Evolutionary conservation across 2,888 invertebrate genomes (phyloP).

Genomic region (Ophion obscuratus): DNA sequence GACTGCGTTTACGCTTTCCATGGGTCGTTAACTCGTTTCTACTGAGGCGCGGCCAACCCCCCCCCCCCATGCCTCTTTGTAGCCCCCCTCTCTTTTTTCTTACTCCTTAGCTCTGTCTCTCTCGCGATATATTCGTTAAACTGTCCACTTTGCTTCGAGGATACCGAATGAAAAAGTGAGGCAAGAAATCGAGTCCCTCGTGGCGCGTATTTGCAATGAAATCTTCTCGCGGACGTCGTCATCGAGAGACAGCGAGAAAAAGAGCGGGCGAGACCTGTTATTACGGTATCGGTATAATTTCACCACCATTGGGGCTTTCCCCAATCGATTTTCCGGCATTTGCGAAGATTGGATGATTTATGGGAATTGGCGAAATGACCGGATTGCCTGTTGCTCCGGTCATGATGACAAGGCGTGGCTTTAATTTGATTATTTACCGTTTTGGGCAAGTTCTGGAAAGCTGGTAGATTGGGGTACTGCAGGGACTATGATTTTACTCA

Average conservation of each 20-base stretch:
- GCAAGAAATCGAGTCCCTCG: slow-evolving; percentile 32
- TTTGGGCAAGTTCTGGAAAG: not conserved
- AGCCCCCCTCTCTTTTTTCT: slow-evolving; percentile 11
- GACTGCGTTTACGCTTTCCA: slow-evolving; percentile 81
- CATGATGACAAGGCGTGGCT: not conserved
- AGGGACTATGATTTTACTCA: too few species aligned
- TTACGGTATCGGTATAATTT: slow-evolving; percentile 13
- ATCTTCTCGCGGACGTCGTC: slow-evolving; percentile 25
- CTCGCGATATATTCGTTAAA: slow-evolving; percentile 53
- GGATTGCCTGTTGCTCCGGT: not conserved
- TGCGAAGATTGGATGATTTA: not conserved
- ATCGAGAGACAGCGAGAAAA: not conserved
- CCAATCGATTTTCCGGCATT: slow-evolving; percentile 7
- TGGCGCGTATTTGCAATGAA: slow-evolving; percentile 46
- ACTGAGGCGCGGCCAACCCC: slow-evolving; percentile 79
- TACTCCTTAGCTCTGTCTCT: not conserved
- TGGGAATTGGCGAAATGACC: not conserved
- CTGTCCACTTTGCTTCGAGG: slow-evolving; percentile 46
- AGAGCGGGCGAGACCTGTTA: not conserved
- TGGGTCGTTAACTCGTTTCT: slow-evolving; percentile 81
- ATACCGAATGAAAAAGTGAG: slow-evolving; percentile 37
- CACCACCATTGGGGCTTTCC: not conserved
- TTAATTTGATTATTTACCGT: not conserved
- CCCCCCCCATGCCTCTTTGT: not conserved
- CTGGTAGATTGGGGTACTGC: too few species aligned